A percentile compares a stretch with the other conserved stretches of the same genome.
Evolutionary conservation across 1,140 invertebrate species (phyloP).

Genomic region (Orchestia grillus): DNA sequence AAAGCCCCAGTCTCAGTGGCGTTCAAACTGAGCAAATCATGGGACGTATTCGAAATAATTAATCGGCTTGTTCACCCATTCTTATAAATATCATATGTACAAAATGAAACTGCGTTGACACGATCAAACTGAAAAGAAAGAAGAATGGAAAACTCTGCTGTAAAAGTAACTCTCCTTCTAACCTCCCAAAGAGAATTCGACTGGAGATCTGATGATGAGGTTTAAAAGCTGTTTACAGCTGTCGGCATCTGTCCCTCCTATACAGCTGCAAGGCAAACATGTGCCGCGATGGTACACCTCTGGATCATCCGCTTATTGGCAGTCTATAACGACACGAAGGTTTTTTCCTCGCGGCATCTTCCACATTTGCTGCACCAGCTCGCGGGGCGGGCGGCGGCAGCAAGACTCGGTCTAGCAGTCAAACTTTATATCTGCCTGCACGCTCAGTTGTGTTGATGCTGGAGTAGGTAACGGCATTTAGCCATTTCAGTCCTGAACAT

Average conservation of each 20-base stretch:
- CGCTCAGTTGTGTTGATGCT: too few relatives aligned
- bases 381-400: too few relatives aligned
- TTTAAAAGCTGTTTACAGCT: neutral
- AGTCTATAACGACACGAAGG: neutral
- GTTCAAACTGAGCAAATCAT: too few relatives aligned
- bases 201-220: neutral
- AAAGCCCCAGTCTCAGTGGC: too few relatives aligned
- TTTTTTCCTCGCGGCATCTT: neutral
- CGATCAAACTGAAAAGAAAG: neutral
- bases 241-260: neutral
- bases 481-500: too few relatives aligned
- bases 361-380: neutral
- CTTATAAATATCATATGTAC: too few relatives aligned
- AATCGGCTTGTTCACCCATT: too few relatives aligned
- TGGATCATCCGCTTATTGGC: neutral
- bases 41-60: too few relatives aligned
- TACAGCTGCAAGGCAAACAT: slow-evolving; percentile 2
- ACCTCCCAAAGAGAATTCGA: neutral
- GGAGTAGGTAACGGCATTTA: too few relatives aligned
- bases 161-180: neutral
- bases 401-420: too few relatives aligned
- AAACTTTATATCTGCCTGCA: too few relatives aligned
- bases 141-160: neutral
- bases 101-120: neutral
- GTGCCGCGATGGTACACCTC: neutral